Base-by-base conservation (phyloP, 2,797 vertebrate genomes). In the Orestias chungarensis region DNA sequence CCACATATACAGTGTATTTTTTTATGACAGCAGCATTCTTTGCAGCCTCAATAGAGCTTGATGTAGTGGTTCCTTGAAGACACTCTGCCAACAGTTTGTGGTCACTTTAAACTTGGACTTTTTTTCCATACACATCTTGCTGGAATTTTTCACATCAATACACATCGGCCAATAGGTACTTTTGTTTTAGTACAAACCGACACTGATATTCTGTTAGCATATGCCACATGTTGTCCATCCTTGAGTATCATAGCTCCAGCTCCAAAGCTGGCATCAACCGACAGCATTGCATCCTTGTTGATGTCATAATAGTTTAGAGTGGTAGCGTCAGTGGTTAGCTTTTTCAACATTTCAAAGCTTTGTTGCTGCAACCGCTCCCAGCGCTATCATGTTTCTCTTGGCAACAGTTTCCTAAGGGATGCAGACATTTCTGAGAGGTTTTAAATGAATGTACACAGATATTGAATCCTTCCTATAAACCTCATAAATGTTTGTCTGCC, bases 371-470 rank as follows among this genome's bases (percentile, higher is more conserved):
- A 38, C 76, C 89, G 69, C 66, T 85, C 82, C 50, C 76, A 83
- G 38, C 86, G 73, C 73, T 71, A 75, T 72, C 81, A 70, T 64
- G 52, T 83, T 23, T 86, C 68, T 25, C 65, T 64, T 61, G 82
- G 78, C 44, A 87, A 46, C 47, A 89, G 69, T 46, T 68, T 86
- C 70, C 70, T 80, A 38, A 92, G 59, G 18, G 62, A 78, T 52
- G 61, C 70, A 74, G 61, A 74, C 57, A 85, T 73, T 20, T 91
- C 73, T 49, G 73, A 87, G 68, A 76, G 70, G 69, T 86, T 87
- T 17, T 79, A 77, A 52, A 74, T 87, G 14, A 92, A 87, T 74
- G 89, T 88, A 12, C 74, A 78, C 35, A 89, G 72, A 75, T 86
- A 62, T 62, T 77, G 79, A 42, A 90, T 73, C 77, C 88, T 86